Conservation (phyloP, 2,797 vertebrate species). For the Diglossa cyanea region DNA sequence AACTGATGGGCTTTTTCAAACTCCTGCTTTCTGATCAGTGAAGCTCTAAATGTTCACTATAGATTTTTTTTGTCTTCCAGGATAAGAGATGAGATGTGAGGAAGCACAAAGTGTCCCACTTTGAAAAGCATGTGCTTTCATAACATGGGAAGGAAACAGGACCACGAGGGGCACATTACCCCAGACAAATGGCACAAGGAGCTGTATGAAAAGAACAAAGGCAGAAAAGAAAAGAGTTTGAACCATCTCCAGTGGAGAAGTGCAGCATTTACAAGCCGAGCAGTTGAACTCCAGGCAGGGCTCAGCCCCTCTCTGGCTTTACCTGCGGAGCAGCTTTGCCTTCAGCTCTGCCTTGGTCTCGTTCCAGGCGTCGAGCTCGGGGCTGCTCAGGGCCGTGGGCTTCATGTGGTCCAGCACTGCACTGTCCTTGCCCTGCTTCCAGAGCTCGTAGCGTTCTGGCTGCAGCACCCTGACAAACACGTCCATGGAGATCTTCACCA, state of each 20-base stretch:
- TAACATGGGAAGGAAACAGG: neutral
- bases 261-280: accelerated
- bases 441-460: conserved; percentile 90
- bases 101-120: neutral
- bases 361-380: conserved; percentile 89
- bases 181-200: neutral
- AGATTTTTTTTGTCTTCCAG: conserved; percentile 8
- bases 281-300: neutral
- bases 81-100: conserved; percentile 29
- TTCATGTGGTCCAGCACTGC: conserved; percentile 89
- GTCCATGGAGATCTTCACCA: conserved; percentile 99
- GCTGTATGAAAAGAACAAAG: neutral
- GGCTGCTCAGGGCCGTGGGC: conserved; percentile 85
- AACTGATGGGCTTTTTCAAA: neutral
- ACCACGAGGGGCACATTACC: neutral
- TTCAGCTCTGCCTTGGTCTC: conserved; percentile 80
- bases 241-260: neutral
- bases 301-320: neutral
- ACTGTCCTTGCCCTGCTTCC: conserved; percentile 93
- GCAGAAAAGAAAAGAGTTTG: no score
- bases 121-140: neutral
- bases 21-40: neutral
- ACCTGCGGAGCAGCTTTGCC: conserved; percentile 88
- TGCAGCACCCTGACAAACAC: conserved; percentile 95
- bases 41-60: neutral